Evolutionary conservation across 2,113 vertebrate genomes (phyloP), one percentile per base, ranked within the genome.

Genomic region (Anhinga rufa): DNA sequence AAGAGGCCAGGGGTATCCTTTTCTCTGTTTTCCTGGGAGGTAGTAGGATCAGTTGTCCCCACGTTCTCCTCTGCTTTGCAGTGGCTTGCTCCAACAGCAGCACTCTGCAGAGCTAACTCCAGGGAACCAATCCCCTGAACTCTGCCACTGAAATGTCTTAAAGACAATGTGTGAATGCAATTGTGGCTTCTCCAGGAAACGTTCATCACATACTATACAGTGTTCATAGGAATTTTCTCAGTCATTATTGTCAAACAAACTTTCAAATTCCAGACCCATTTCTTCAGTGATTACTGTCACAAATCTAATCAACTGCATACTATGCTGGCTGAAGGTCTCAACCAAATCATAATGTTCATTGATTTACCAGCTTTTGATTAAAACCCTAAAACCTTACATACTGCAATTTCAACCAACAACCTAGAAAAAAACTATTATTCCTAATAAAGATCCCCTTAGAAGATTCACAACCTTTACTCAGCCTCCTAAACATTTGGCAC

Each of bases 401-500:
- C 16, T 68, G 9, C 14, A 46, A 66, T 71, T 92, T 92, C 70
- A 89, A 20, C 44, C 26, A 87, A 60, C 21, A 82, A 3, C 24
- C 52, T 76, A 31, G 28, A 9, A 54, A 90, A 82, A 77, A 19
- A 1, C 1, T 31, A 51, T 81, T 69, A 44, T 72, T 92, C 91
- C 61, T 76, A 65, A 82, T 65, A 64, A 91, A 80, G 46, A 69
- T 62, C 8, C 36, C 17, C 62, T 62, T 55, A 70, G 46, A 87
- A 92, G 57, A 70, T 61, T 80, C 58, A 90, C 92, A 96, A 61
- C 36, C 75, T 94, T 82, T 94, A 77, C 78, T 88, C 71, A 94
- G 82, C 48, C 75, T 76, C 70, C 71, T 85, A 88, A 93, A 69
- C 87, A 96, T 96, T 94, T 95, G 90, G 84, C 95, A 95, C 40